phyloP scores from a whole-genome alignment of 2,113 vertebrate genomes.

The Blennius ocellaris region DNA sequence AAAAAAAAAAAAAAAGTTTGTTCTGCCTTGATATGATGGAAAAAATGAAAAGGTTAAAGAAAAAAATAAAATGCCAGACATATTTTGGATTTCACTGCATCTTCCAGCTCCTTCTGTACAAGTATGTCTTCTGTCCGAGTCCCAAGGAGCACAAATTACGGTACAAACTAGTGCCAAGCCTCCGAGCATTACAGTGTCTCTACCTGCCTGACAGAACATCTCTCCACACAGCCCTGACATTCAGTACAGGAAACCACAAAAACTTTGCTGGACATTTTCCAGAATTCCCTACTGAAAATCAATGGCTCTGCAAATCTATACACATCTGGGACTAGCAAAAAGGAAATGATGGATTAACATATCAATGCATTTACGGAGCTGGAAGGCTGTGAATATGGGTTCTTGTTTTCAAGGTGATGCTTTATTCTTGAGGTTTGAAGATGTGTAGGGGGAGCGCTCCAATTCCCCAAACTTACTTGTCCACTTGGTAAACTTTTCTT shows the following conservation, averaged over 20 bases:
- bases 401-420: slow-evolving; percentile 49
- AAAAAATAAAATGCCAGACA: not conserved
- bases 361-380: slow-evolving; percentile 40
- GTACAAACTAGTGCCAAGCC: slow-evolving; percentile 15
- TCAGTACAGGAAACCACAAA: not conserved
- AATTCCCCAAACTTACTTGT: slow-evolving; percentile 42
- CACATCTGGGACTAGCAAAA: slow-evolving; percentile 19
- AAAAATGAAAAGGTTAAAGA: not conserved
- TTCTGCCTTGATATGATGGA: not conserved
- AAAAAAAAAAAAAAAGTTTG: slow-evolving; percentile 2
- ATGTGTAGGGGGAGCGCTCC: slow-evolving; percentile 3
- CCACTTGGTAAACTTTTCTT: slow-evolving; percentile 49
- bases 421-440: slow-evolving; percentile 43
- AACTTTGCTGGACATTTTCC: slow-evolving; percentile 27
- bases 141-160: not conserved
- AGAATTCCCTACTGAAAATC: slow-evolving; percentile 20
- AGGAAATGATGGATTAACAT: slow-evolving; percentile 56
- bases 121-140: not conserved
- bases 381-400: not conserved
- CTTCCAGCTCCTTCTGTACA: not conserved
- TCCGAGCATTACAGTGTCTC: slow-evolving; percentile 20
- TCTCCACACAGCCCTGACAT: slow-evolving; percentile 11
- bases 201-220: not conserved
- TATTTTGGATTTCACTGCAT: not conserved
- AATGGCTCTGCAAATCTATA: slow-evolving; percentile 24